Evolutionary conservation across 2,113 vertebrate genomes (phyloP).

Genomic region (Leucopternis melanops): DNA sequence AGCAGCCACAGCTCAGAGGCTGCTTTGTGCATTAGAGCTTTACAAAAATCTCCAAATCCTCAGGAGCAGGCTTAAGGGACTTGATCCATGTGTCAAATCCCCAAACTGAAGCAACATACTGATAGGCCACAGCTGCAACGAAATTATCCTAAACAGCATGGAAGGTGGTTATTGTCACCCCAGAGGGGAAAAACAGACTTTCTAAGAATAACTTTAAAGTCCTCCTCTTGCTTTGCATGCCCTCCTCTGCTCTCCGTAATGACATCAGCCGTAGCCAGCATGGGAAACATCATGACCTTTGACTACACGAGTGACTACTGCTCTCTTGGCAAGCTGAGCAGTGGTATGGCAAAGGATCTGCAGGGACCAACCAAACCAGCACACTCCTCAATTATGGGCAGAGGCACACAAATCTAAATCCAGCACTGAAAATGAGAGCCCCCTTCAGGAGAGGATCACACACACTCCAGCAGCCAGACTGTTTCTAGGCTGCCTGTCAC

Average conservation of each 20-base stretch:
- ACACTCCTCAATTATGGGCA: rapidly evolving
- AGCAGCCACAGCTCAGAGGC: slow-evolving; percentile 13
- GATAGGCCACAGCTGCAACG: not conserved
- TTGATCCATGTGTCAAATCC: slow-evolving; percentile 42
- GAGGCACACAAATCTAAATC: rapidly evolving
- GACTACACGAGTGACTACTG: rapidly evolving
- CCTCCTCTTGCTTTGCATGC: not conserved
- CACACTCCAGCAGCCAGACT: rapidly evolving
- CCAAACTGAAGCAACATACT: not conserved
- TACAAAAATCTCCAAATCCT: slow-evolving; percentile 36
- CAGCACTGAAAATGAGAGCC: rapidly evolving
- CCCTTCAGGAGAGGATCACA: rapidly evolving
- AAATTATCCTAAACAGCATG: not conserved
- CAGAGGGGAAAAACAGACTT: not conserved
- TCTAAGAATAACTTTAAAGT: not conserved
- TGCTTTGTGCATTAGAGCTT: slow-evolving; percentile 17
- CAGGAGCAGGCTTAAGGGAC: not conserved
- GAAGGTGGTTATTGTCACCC: not conserved
- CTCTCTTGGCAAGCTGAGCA: rapidly evolving
- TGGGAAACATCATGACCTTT: rapidly evolving
- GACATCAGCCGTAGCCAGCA: not conserved
- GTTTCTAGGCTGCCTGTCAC: not conserved
- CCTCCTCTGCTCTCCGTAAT: not conserved
- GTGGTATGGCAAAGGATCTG: not conserved
- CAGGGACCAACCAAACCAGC: not conserved